A percentile compares a stretch with the other conserved stretches of the same genome.
Conservation (phyloP, 1,140 invertebrate genomes). For the Bombus vancouverensis region DNA sequence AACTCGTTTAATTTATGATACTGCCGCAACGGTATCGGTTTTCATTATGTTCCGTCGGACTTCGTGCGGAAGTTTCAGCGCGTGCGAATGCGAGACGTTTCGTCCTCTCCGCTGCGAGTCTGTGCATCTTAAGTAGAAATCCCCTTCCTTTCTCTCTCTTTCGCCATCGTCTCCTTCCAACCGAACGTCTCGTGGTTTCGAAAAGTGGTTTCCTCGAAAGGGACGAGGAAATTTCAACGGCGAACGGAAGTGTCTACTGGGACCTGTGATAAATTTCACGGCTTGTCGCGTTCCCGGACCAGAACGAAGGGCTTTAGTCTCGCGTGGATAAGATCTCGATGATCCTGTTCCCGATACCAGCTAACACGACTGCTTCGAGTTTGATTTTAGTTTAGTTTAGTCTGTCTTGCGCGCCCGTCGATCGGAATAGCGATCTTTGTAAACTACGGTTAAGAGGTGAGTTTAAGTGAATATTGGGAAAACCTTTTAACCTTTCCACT, state of each 20-base stretch:
- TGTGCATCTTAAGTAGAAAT: slow-evolving; percentile 7
- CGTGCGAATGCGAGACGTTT: slow-evolving; percentile 6
- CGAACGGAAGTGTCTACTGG: slow-evolving; percentile 20
- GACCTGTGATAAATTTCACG: slow-evolving; percentile 34
- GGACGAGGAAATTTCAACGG: slow-evolving; percentile 27
- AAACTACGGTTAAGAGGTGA: neutral
- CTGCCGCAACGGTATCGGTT: slow-evolving; percentile 12
- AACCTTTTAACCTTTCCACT: neutral
- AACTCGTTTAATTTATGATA: slow-evolving; percentile 49
- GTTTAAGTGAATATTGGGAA: neutral
- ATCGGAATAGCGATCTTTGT: neutral
- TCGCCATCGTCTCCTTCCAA: neutral
- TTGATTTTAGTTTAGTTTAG: neutral
- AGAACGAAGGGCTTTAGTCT: slow-evolving; percentile 4
- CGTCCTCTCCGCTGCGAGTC: too few species aligned
- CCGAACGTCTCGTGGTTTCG: neutral
- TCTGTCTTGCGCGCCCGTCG: neutral
- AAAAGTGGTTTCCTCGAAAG: neutral
- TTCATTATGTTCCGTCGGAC: slow-evolving; percentile 31
- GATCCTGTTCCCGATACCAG: slow-evolving; percentile 30
- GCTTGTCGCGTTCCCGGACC: neutral
- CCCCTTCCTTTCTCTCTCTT: neutral
- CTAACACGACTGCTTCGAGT: neutral
- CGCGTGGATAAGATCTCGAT: slow-evolving; percentile 27
- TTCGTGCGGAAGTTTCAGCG: slow-evolving; percentile 3